phyloP scores from a whole-genome alignment of 1,140 invertebrate genomes.

The Scaptomyza graminum region DNA sequence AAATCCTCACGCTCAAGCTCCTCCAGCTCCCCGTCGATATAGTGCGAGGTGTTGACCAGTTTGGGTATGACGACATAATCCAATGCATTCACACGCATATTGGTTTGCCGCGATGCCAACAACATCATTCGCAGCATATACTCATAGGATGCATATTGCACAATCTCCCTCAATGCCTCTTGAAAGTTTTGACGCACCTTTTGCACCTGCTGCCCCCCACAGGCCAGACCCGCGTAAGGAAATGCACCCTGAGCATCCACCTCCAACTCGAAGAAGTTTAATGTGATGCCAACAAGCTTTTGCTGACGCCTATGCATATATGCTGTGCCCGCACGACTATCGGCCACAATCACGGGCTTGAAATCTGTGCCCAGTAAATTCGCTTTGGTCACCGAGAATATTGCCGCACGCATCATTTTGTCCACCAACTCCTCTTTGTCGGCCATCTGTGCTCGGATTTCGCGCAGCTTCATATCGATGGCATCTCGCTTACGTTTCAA shows the following conservation, averaged over 20 bases:
- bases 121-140: conserved; percentile 54
- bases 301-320: conserved; percentile 24
- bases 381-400: conserved; percentile 74
- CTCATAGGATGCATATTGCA: conserved; percentile 51
- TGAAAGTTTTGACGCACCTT: conserved; percentile 50
- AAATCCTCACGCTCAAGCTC: conserved; percentile 94
- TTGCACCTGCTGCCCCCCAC: conserved; percentile 67
- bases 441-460: conserved; percentile 29
- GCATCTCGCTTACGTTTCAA: conserved; percentile 73
- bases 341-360: conserved; percentile 53
- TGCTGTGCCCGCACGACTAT: conserved; percentile 13
- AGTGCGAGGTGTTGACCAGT: conserved; percentile 89
- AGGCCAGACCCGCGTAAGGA: conserved; percentile 60
- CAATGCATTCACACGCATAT: conserved; percentile 91
- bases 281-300: conserved; percentile 64
- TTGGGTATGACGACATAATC: conserved; percentile 92
- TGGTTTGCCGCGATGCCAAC: conserved; percentile 59
- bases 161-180: conserved; percentile 41
- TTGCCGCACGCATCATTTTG: conserved; percentile 51
- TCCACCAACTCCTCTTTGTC: conserved; percentile 37
- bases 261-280: conserved; percentile 59
- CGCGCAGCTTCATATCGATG: conserved; percentile 68
- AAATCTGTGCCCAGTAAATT: conserved; percentile 71
- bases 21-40: conserved; percentile 92
- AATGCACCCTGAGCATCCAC: background rate